Evolutionary conservation across 2,888 invertebrate genomes (phyloP), one percentile per base, ranked within the genome.

Genomic region (Aplocera efformata): DNA sequence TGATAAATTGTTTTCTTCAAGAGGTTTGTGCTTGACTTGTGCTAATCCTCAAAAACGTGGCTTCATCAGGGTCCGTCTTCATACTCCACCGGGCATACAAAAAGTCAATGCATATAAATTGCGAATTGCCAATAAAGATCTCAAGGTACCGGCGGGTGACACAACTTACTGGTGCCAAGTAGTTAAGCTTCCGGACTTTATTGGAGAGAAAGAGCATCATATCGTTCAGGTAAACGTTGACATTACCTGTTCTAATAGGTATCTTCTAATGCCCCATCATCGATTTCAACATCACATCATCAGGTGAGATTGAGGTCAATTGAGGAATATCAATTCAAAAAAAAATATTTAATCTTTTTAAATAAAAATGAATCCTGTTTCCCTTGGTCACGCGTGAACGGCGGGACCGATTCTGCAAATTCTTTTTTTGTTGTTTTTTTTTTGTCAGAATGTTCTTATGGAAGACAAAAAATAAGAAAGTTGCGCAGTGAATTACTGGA

Each of bases 121-220:
- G 17, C 90, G 91, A 41, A 80, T 96, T 11, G 80, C 90, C 0
- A 90, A 92, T 10, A 84, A 92, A 35, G 81, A 91, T 30, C 90
- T 96, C 1, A 80, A 90, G 44, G 93, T 99, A 2, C 98, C 98
- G 0, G 86, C 89, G 1, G 88, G 79, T 7, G 98, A 98, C 60
- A 99, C 99, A 0, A 98, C 98, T 0, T 99, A 99, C 70, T 99
- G 99, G 98, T 99, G 99, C 71, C 93, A 94, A 44, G 91, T 98
- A 3, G 91, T 94, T 33, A 93, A 93, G 64, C 76, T 99, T 7
- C 96, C 97, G 0, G 86, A 91, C 4, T 86, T 90, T 39, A 82
- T 96, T 29, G 76, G 60, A 5, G 61, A 85, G 43, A 90, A 91
- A 39, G 91, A 92, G 62, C 97, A 96, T 72, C 95, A 96, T 66